Base-by-base conservation (phyloP, 2,797 vertebrate species). In the Semaprochilodus insignis region DNA sequence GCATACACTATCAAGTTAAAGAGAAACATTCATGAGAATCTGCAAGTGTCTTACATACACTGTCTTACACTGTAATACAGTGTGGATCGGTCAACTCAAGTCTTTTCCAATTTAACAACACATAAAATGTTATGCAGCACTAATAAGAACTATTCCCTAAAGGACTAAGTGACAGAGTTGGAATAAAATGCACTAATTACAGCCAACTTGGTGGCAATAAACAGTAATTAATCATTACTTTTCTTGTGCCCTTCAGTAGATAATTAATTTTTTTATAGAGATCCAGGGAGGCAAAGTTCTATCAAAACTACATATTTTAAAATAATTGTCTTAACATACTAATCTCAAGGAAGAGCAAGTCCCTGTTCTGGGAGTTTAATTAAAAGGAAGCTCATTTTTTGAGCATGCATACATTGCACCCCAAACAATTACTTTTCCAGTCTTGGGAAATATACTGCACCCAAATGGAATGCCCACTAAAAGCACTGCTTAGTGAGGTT, bases 1-100 rank as follows among this genome's bases (percentile, higher is more conserved):
- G 15, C 52, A 36, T 36, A 44, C 71, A 66, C 27, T 48, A 60
- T 40, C 13, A 31, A 36, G 15, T 31, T 77, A 21, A 44, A 67
- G 17, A 67, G 16, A 60, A 52, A 48, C 55, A 81, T 66, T 73
- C 59, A n/a, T 51, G 40, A 67, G 44, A 34, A 82, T 52, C 36
- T 48, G 55, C 55, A 62, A 36, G 44, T 67, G 31, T 31, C 31
- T 31, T 31, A 78, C 67, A 40, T 63, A 34, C 34, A 72, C 57
- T 66, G 76, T 69, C 19, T 57, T 21, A 13, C 36, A 48, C 44
- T 48, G 11, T 13, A 48, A 48, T 13, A 10, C 44, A 48, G 44
- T 44, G 44, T 44, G 44, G 44, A 10, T 44, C 66, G 44, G 8
- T 70, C 19, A 21, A 10, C 67, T 67, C 17, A 6, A 23, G 6